Percentiles rank a stretch among this genome's conserved stretches.
These are phyloP conservation scores for Poeciliopsis turneri DNA, from an alignment of 2,797 vertebrate genomes.

Conservation along the genomic window DNA sequence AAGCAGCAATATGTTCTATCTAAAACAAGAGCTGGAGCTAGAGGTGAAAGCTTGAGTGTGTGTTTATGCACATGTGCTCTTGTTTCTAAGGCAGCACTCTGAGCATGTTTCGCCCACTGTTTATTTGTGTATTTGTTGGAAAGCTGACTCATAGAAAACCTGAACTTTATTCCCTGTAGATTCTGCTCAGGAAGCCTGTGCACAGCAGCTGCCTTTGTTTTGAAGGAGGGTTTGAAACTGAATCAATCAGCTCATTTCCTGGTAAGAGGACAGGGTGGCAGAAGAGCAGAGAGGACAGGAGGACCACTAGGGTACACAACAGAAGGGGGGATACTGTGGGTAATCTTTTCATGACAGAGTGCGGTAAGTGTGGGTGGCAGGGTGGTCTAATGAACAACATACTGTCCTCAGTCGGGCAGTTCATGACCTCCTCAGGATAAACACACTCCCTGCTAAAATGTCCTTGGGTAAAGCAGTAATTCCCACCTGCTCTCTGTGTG, in stretches of 20 bases:
- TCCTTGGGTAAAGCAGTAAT: constrained; percentile 48
- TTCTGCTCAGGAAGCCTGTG: constrained; percentile 64
- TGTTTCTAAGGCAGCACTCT: background rate
- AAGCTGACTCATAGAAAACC: constrained; percentile 41
- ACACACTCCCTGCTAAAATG: constrained; percentile 53
- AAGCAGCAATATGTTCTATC: constrained; percentile 20
- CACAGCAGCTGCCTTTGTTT: constrained; percentile 62
- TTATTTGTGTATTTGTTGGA: constrained; percentile 33
- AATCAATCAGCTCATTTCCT: constrained; percentile 69
- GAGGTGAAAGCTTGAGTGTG: constrained; percentile 25
- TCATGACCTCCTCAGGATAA: constrained; percentile 49
- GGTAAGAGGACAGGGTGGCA: constrained; percentile 37
- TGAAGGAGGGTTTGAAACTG: constrained; percentile 49
- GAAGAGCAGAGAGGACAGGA: constrained; percentile 11
- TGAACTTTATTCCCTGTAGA: constrained; percentile 55
- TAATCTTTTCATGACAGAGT: constrained; percentile 24
- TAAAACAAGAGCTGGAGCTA: constrained; percentile 17
- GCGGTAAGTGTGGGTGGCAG: constrained; percentile 46
- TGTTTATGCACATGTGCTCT: background rate
- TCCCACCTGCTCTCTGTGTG: constrained; percentile 19
- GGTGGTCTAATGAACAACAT: constrained; percentile 42
- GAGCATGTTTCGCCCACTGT: constrained; percentile 8
- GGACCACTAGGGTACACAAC: background rate
- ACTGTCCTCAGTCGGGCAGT: constrained; percentile 30
- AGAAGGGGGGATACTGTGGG: background rate